Evolutionary conservation across 1,140 invertebrate species (phyloP), one percentile per base, ranked within the genome.

Genomic region (Leptinotarsa undecemlineata): DNA sequence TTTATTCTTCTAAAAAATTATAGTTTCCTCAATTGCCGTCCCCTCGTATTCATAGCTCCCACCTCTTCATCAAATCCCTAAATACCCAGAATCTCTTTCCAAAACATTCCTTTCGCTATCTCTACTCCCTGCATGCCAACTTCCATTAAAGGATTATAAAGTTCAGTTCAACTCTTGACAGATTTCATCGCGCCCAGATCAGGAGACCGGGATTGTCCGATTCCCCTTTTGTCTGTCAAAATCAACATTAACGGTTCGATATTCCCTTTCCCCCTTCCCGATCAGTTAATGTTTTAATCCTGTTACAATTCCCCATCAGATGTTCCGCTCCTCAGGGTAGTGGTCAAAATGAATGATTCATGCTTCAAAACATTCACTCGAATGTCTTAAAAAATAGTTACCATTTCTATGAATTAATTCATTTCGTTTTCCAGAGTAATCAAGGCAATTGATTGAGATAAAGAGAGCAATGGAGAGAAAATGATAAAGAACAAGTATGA

Each of bases 91-190:
- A n/a, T 68, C 66, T 70, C 51, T 17, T 57, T 57, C 51, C 68
- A 57, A 48, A 70, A 70, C 68, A 70, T 70, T 57, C 68, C 42
- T 48, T 57, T 64, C n/a, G 63, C 14, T 70, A 20, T 70, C 67
- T 19, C n/a, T 33, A n/a, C 67, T 48, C 42, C 42, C 67, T 68
- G 42, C 26, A 48, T 68, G 67, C 67, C 17, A 68, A 47, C n/a
- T 68, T 68, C 68, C 68, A 70, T 70, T 70, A 70, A 70, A 70
- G 68, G 68, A 70, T 70, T 70, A 70, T 70, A 70, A 70, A 70
- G 68, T 70, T 70, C 23, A 21, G 11, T 57, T 70, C 48, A 70
- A 70, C 68, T 70, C 68, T 70, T 70, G 68, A 70, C 68, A 70
- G 68, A 70, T 70, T 70, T 70, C 68, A 48, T 70, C 68, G 23